Evolutionary conservation across 2,113 vertebrate species (phyloP).

Genomic region (Macroglossus sobrinus): DNA sequence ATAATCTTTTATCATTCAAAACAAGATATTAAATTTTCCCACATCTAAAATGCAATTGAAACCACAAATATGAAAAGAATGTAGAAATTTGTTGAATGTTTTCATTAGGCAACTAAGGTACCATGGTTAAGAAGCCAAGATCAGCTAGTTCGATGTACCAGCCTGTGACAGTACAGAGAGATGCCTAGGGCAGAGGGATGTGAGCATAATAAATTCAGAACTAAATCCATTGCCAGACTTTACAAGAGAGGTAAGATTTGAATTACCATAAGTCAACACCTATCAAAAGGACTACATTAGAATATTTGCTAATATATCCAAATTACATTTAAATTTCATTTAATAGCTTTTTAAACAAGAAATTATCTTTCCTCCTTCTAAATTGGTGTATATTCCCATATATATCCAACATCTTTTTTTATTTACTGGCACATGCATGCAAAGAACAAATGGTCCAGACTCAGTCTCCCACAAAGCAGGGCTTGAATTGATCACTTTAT

Average conservation of each 20-base stretch:
- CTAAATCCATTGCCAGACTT: neutral
- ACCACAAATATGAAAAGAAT: conserved; percentile 45
- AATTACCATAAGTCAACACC: neutral
- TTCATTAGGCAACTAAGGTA: neutral
- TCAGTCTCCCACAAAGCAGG: neutral
- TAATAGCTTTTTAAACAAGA: neutral
- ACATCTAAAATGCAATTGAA: neutral
- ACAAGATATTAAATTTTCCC: conserved; percentile 9
- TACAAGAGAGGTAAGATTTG: neutral
- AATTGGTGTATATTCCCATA: neutral
- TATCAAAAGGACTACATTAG: neutral
- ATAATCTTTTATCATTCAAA: conserved; percentile 30
- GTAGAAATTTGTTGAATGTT: neutral
- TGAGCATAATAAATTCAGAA: neutral
- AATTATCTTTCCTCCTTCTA: neutral
- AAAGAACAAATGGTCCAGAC: neutral
- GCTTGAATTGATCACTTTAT: neutral
- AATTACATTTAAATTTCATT: neutral
- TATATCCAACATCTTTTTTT: neutral
- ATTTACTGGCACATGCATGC: neutral
- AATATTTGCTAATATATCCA: neutral
- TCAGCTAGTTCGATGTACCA: conserved; percentile 36
- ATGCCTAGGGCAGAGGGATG: neutral
- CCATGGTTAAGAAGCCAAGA: neutral
- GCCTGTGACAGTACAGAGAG: neutral